Conservation (phyloP, 2,113 vertebrate species). For the Poeciliopsis turrubarensis region DNA sequence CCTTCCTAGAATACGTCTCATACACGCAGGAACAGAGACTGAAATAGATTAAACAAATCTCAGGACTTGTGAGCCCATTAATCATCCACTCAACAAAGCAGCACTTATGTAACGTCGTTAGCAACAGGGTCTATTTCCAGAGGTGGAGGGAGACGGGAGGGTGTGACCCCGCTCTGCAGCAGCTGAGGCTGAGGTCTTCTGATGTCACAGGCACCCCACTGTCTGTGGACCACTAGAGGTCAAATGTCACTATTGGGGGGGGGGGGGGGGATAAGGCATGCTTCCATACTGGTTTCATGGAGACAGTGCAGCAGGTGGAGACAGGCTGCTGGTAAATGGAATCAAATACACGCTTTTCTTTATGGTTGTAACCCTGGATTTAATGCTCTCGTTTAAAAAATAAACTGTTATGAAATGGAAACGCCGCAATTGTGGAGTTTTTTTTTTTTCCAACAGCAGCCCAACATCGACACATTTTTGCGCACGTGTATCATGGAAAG, state of each 20-base stretch:
- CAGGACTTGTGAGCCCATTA: slow-evolving; percentile 36
- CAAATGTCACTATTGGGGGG: slow-evolving; percentile 19
- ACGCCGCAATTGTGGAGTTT: too few species aligned
- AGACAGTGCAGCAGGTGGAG: slow-evolving; percentile 42
- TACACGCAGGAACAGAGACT: slow-evolving; percentile 10
- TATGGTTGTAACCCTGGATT: too few species aligned
- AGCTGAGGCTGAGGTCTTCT: slow-evolving; percentile 48
- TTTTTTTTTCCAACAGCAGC: too few species aligned
- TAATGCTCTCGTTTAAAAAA: too few species aligned
- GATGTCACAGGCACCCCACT: slow-evolving; percentile 15
- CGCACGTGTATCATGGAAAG: too few species aligned
- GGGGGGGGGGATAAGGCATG: not conserved
- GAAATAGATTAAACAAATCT: slow-evolving; percentile 25
- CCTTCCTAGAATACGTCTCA: slow-evolving; percentile 24
- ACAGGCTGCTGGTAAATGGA: not conserved
- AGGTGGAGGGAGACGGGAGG: slow-evolving; percentile 36
- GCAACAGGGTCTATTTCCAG: slow-evolving; percentile 70
- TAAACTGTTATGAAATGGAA: too few species aligned
- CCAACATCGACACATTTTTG: too few species aligned
- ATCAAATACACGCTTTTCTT: too few species aligned
- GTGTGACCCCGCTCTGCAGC: slow-evolving; percentile 35
- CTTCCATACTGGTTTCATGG: slow-evolving; percentile 8
- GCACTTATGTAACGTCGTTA: slow-evolving; percentile 49
- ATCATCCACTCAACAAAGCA: slow-evolving; percentile 51
- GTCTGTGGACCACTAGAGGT: slow-evolving; percentile 45